phyloP scores from a whole-genome alignment of 1,140 invertebrate species.

The Fopius arisanus region DNA sequence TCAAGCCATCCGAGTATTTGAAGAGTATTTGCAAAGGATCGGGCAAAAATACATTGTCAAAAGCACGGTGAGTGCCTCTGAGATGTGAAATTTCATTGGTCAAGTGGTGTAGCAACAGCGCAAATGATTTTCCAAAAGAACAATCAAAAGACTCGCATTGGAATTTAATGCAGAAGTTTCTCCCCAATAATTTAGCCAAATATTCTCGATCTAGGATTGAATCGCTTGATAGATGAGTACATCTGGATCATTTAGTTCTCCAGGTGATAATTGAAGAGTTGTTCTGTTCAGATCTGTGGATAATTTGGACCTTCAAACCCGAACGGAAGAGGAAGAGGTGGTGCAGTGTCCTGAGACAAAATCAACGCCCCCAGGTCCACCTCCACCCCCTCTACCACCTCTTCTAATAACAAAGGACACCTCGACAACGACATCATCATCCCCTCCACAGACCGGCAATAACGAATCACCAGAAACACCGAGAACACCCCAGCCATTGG shows the following conservation, averaged over 20 bases:
- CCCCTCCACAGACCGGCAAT: not conserved
- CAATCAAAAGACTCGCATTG: no score
- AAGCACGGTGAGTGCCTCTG: conserved; percentile 54
- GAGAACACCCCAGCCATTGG: conserved; percentile 73
- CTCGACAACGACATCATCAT: not conserved
- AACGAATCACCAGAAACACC: conserved; percentile 53
- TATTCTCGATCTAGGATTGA: no score
- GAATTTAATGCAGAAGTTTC: no score
- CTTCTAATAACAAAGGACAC: conserved; percentile 32
- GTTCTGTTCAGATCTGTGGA: conserved; percentile 54
- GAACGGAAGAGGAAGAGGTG: conserved; percentile 35
- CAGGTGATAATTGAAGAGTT: not conserved
- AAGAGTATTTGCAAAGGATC: conserved; percentile 75
- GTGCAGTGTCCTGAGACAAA: conserved; percentile 40
- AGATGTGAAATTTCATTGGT: not conserved
- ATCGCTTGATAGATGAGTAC: no score
- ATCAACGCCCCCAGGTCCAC: conserved; percentile 54
- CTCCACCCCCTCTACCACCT: conserved; percentile 68
- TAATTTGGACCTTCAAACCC: conserved; percentile 60
- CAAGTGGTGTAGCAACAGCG: not conserved
- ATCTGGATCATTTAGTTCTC: not conserved
- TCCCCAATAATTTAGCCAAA: no score
- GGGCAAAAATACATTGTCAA: conserved; percentile 53
- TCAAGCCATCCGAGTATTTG: conserved; percentile 91
- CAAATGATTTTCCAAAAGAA: no score